These are phyloP conservation scores for Hemibagrus wyckioides DNA, from an alignment of 2,113 vertebrate species.

Conservation along the genomic window DNA sequence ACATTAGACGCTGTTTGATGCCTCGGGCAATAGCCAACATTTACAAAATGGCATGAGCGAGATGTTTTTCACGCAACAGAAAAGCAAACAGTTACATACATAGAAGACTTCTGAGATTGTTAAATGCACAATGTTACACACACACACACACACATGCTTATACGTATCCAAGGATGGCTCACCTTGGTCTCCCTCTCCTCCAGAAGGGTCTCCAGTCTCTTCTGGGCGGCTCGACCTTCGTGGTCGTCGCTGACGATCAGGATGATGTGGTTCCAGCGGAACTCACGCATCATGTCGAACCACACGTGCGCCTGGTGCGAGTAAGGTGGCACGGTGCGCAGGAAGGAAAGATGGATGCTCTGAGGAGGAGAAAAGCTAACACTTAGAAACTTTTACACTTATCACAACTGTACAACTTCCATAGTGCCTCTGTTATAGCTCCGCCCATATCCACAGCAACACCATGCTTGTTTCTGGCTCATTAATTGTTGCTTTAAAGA, in stretches of 20 bases:
- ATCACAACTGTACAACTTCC: too few species aligned
- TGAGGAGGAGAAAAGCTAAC: constrained; percentile 67
- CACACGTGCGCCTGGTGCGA: constrained; percentile 98
- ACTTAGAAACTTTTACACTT: too few species aligned
- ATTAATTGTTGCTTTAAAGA: not conserved
- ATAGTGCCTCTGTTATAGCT: too few species aligned
- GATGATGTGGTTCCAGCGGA: constrained; percentile 98
- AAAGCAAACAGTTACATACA: constrained; percentile 85
- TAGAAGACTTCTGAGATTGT: constrained; percentile 72
- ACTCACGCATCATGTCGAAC: constrained; percentile 99
- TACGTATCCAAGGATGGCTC: constrained; percentile 65
- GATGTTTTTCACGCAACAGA: constrained; percentile 90
- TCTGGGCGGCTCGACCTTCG: constrained; percentile 94
- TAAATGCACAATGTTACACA: constrained; percentile 49
- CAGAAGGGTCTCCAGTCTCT: constrained; percentile 95
- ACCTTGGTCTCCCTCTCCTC: constrained; percentile 98
- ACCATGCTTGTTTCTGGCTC: too few species aligned
- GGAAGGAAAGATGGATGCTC: constrained; percentile 98
- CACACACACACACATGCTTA: constrained; percentile 5
- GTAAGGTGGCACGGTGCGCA: constrained; percentile 94
- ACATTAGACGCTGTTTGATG: constrained; percentile 93
- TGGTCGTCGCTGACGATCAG: constrained; percentile 97
- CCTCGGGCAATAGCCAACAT: constrained; percentile 88
- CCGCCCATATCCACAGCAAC: not conserved
- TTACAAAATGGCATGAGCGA: constrained; percentile 90